Conservation (phyloP, 2,888 invertebrate species). For the Hofmannophila pseudospretella region DNA sequence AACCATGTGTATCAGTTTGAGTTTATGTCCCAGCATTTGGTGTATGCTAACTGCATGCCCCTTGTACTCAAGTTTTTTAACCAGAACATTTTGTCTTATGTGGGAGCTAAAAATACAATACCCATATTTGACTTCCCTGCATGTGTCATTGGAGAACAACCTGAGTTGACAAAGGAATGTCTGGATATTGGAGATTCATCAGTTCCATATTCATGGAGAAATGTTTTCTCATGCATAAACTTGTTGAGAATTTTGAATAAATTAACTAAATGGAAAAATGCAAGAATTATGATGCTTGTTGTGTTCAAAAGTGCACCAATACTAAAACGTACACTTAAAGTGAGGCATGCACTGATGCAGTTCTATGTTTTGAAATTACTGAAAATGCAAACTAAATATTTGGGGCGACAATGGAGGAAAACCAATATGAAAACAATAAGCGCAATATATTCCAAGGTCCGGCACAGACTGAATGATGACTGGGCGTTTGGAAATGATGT, state of each 20-base stretch:
- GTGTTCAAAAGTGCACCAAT: conserved; percentile 99
- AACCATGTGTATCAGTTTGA: conserved; percentile 99
- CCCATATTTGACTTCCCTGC: conserved; percentile 96
- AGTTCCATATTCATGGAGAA: conserved; percentile 95
- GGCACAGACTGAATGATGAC: conserved; percentile 98
- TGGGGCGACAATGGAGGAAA: conserved; percentile 99
- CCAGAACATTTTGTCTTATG: conserved; percentile 96
- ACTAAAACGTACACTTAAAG: conserved; percentile 96
- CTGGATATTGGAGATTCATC: conserved; percentile 91
- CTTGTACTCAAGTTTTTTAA: conserved; percentile 98
- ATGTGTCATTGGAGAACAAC: conserved; percentile 96
- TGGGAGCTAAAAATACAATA: conserved; percentile 95
- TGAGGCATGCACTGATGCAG: conserved; percentile 97
- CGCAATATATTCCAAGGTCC: conserved; percentile 97
- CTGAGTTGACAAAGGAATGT: conserved; percentile 94
- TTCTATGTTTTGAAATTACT: conserved; percentile 97
- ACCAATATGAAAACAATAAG: conserved; percentile 99
- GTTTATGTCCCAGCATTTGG: conserved; percentile 98
- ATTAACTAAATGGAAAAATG: conserved; percentile 99
- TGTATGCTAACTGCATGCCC: conserved; percentile 99
- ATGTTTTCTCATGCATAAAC: conserved; percentile 98
- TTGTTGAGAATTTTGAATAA: conserved; percentile 97
- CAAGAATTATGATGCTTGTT: conserved; percentile 99
- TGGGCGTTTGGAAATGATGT: conserved; percentile 99
- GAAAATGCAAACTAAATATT: conserved; percentile 99